These are phyloP conservation scores for Albula goreensis DNA, from an alignment of 2,113 vertebrate species.

Conservation along the genomic window DNA sequence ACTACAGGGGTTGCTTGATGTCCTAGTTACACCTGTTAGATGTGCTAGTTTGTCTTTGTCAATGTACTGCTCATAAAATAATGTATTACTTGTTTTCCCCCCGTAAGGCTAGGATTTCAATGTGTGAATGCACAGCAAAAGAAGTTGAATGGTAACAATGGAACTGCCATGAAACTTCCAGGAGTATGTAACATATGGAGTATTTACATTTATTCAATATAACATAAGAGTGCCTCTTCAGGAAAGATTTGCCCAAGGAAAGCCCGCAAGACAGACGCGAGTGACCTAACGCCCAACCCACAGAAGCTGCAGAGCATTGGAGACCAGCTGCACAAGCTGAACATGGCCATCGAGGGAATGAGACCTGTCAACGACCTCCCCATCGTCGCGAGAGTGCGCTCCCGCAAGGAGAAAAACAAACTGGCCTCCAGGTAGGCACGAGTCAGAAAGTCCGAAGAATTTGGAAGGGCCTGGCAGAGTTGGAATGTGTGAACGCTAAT, in stretches of 20 bases:
- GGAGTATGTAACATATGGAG: too few species aligned
- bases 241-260: constrained; percentile 69
- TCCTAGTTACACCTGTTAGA: too few species aligned
- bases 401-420: constrained; percentile 75
- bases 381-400: constrained; percentile 65
- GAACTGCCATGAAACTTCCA: too few species aligned
- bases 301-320: constrained; percentile 72
- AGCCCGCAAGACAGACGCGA: constrained; percentile 70
- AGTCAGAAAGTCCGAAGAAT: not conserved
- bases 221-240: constrained; percentile 29
- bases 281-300: constrained; percentile 71
- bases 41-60: too few species aligned
- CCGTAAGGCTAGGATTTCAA: too few species aligned
- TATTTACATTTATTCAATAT: not conserved
- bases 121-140: too few species aligned
- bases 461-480: not conserved
- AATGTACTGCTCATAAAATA: too few species aligned
- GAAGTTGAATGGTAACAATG: too few species aligned
- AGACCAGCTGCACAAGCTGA: constrained; percentile 72
- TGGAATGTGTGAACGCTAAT: too few species aligned
- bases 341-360: constrained; percentile 70
- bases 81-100: too few species aligned
- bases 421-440: constrained; percentile 66
- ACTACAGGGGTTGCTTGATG: too few species aligned
- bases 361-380: constrained; percentile 69